Evolutionary conservation across 2,888 invertebrate species (phyloP).

Genomic region (Rosalia funebris): DNA sequence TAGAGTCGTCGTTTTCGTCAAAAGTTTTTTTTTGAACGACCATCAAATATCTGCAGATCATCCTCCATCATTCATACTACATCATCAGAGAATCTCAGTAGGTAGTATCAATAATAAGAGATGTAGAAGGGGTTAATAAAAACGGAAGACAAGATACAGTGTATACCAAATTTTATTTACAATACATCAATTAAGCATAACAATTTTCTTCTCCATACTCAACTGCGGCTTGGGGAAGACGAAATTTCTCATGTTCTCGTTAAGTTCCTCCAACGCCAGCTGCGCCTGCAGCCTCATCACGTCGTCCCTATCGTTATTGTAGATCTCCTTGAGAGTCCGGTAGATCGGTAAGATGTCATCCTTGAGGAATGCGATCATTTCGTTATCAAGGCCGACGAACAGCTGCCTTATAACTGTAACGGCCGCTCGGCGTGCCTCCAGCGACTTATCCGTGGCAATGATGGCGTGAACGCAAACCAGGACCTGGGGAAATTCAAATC

Average conservation of each 20-base stretch:
- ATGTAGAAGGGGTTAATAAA: too few species aligned
- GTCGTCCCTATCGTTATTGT: slow-evolving; percentile 73
- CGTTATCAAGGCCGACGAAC: slow-evolving; percentile 78
- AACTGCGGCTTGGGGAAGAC: slow-evolving; percentile 65
- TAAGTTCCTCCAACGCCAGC: slow-evolving; percentile 80
- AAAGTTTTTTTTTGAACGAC: too few species aligned
- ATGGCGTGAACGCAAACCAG: slow-evolving; percentile 76
- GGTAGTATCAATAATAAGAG: too few species aligned
- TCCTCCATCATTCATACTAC: too few species aligned
- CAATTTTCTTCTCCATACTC: slow-evolving; percentile 52
- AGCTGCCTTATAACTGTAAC: slow-evolving; percentile 80
- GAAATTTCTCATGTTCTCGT: slow-evolving; percentile 72
- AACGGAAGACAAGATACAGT: too few species aligned
- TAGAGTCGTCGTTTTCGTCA: too few species aligned
- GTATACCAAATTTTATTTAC: not conserved
- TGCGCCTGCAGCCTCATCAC: slow-evolving; percentile 79
- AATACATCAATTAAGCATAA: slow-evolving; percentile 46
- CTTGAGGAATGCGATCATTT: slow-evolving; percentile 74
- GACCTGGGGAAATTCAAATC: slow-evolving; percentile 68
- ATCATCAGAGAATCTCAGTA: too few species aligned
- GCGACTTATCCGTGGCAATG: slow-evolving; percentile 75
- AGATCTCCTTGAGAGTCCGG: slow-evolving; percentile 73
- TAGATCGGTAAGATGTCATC: slow-evolving; percentile 77
- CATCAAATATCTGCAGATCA: too few species aligned
- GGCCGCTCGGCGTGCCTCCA: slow-evolving; percentile 82